Evolutionary conservation across 2,113 vertebrate species (phyloP).

Genomic region (Lagenorhynchus albirostris): DNA sequence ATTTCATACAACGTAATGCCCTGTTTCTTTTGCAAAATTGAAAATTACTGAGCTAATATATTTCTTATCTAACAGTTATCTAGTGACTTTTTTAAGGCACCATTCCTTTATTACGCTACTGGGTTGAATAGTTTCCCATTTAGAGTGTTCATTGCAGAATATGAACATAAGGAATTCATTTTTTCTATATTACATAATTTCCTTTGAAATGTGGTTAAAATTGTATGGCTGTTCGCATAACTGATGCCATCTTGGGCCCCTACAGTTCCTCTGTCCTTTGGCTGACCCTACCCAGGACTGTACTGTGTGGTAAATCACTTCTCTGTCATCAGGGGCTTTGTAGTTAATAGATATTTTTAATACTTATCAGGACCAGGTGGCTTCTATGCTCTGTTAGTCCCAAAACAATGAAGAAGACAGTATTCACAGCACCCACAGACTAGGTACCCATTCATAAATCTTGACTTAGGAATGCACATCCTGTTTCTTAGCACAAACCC

Average conservation of each 20-base stretch:
- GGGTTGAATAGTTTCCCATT: neutral
- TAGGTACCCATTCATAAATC: neutral
- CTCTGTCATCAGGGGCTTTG: neutral
- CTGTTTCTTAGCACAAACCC: neutral
- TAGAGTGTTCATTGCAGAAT: neutral
- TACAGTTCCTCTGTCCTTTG: neutral
- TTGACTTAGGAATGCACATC: neutral
- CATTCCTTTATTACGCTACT: neutral
- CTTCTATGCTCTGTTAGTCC: neutral
- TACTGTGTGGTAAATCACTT: neutral
- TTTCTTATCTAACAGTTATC: neutral
- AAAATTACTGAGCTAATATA: neutral
- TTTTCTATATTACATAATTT: neutral
- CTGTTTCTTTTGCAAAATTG: conserved; percentile 2
- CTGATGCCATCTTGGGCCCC: neutral
- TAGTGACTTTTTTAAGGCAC: neutral
- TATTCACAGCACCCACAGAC: neutral
- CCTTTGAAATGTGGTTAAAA: neutral
- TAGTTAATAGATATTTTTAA: neutral
- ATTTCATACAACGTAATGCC: neutral
- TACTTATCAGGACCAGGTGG: neutral
- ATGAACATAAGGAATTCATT: neutral
- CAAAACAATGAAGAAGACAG: neutral
- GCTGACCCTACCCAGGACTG: neutral
- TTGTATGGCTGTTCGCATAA: neutral